These are phyloP conservation scores for Calliphora vicina DNA, from an alignment of 1,140 invertebrate species.

Conservation along the genomic window DNA sequence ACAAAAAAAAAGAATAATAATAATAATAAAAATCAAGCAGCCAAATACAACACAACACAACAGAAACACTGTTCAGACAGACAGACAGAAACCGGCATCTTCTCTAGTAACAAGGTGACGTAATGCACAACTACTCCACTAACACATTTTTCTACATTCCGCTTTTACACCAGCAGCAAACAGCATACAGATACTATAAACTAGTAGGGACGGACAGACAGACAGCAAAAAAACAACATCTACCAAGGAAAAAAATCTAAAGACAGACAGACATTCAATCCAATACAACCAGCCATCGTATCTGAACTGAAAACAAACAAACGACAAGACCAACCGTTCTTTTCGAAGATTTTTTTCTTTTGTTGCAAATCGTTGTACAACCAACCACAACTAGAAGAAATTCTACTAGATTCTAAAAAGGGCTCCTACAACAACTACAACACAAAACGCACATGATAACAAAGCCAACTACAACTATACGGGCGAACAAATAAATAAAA, in stretches of 20 bases:
- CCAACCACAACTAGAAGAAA: not conserved
- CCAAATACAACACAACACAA: not conserved
- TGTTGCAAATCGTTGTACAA: not conserved
- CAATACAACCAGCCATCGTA: too few relatives aligned
- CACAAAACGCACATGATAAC: not conserved
- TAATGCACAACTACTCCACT: constrained; percentile 63
- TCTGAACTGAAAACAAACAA: too few relatives aligned
- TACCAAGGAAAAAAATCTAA: not conserved
- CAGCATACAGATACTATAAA: not conserved
- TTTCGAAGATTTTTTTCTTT: not conserved
- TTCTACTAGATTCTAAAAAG: not conserved
- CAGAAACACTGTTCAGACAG: not conserved
- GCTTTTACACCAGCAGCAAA: constrained; percentile 25
- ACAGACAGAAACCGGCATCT: not conserved
- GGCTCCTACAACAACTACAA: not conserved
- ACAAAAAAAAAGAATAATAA: constrained; percentile 27
- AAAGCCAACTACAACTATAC: too few relatives aligned
- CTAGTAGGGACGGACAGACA: not conserved
- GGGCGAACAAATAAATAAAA: too few relatives aligned
- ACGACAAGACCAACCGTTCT: not conserved
- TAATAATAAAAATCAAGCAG: not conserved
- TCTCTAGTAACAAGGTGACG: constrained; percentile 50
- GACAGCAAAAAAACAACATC: not conserved
- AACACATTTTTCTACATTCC: constrained; percentile 64
- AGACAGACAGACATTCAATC: not conserved